A percentile compares a stretch with the other conserved stretches of the same genome.
Conservation (phyloP, 2,888 invertebrate species). For the Ophion costatus region DNA sequence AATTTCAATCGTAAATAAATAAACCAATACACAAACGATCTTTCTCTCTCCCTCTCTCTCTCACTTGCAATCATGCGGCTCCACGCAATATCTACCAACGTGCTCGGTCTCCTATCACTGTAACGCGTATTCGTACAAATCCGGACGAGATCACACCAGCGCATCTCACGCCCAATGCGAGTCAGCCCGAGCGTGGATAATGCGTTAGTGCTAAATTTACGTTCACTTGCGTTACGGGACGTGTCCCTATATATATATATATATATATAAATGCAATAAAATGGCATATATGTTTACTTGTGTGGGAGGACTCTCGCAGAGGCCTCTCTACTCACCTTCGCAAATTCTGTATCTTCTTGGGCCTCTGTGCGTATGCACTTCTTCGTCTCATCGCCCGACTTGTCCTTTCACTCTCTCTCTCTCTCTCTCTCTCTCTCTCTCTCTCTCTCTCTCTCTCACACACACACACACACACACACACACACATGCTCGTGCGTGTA, state of each 20-base stretch:
- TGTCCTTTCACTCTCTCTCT: too few species aligned
- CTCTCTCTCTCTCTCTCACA: too few species aligned
- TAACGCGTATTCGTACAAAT: not conserved
- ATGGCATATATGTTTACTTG: too few species aligned
- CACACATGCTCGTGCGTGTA: not conserved
- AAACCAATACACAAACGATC: not conserved
- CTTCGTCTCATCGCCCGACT: not conserved
- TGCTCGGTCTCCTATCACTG: not conserved
- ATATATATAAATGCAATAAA: not conserved
- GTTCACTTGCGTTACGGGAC: slow-evolving; percentile 73
- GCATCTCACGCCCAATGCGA: slow-evolving; percentile 77
- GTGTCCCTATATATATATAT: slow-evolving; percentile 50
- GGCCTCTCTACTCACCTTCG: too few species aligned
- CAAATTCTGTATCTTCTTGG: not conserved
- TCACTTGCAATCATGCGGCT: not conserved
- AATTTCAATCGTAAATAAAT: too few species aligned
- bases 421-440: too few species aligned
- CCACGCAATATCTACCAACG: not conserved
- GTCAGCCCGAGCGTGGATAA: slow-evolving; percentile 82
- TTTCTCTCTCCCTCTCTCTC: slow-evolving; percentile 8
- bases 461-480: not conserved
- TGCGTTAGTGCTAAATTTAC: slow-evolving; percentile 83
- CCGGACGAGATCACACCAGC: slow-evolving; percentile 60
- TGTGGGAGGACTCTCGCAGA: too few species aligned
- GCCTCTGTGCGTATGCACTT: not conserved